These are phyloP conservation scores for Ctenoplectra terminalis DNA, from an alignment of 1,140 invertebrate species.

Conservation along the genomic window DNA sequence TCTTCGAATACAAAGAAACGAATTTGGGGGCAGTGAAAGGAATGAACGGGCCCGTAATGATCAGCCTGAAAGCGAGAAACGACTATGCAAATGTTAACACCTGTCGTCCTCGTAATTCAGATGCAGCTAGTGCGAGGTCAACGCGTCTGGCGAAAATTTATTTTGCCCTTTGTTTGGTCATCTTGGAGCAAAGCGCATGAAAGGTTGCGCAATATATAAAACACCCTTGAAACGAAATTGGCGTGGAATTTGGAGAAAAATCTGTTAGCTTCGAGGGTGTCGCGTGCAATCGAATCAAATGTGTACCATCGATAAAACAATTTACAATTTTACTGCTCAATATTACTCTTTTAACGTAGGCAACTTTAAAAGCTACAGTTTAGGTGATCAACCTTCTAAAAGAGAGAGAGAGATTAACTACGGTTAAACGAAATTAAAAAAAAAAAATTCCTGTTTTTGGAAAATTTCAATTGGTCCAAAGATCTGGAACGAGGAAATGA, in stretches of 20 bases:
- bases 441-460: neutral
- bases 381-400: neutral
- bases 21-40: conserved; percentile 15
- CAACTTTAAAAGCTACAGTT: neutral
- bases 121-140: neutral
- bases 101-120: neutral
- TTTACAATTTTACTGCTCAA: conserved; percentile 31
- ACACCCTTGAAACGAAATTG: neutral
- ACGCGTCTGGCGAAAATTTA: no score
- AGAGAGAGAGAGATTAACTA: neutral
- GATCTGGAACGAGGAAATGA: neutral
- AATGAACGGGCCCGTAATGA: neutral
- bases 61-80: neutral
- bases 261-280: neutral
- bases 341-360: conserved; percentile 26
- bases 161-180: neutral
- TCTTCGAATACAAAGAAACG: conserved; percentile 56
- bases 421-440: no score
- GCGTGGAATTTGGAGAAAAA: neutral
- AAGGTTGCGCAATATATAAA: neutral
- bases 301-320: no score
- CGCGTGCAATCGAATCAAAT: neutral
- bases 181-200: no score
- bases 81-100: conserved; percentile 13
- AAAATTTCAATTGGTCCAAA: neutral